These are phyloP conservation scores for Atherix ibis DNA, from an alignment of 2,888 invertebrate species.

Conservation along the genomic window DNA sequence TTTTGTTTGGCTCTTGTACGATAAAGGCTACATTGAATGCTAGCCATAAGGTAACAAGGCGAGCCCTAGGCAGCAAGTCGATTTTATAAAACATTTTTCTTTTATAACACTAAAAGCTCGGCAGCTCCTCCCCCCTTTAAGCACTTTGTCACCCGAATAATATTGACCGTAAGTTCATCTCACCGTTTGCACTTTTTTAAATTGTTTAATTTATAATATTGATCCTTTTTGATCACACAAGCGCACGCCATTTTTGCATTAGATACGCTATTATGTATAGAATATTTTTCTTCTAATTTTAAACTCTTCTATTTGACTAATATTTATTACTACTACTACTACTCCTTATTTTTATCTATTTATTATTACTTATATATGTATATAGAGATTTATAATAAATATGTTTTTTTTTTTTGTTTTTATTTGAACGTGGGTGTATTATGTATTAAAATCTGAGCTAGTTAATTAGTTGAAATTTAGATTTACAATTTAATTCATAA, in stretches of 20 bases:
- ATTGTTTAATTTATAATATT: conserved; percentile 10
- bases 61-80: conserved; percentile 23
- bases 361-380: too few species aligned
- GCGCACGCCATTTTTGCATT: conserved; percentile 8
- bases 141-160: conserved; percentile 18
- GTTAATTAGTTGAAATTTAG: too few species aligned
- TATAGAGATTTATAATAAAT: too few species aligned
- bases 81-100: conserved; percentile 11
- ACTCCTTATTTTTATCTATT: too few species aligned
- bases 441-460: too few species aligned
- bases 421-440: too few species aligned
- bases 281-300: too few species aligned
- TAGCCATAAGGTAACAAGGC: conserved; percentile 30
- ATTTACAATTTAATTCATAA: too few species aligned
- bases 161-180: conserved; percentile 17
- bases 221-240: conserved; percentile 6
- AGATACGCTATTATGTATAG: too few species aligned
- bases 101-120: conserved; percentile 7
- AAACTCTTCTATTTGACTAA: too few species aligned
- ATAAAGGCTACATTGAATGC: conserved; percentile 32
- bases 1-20: conserved; percentile 28
- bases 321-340: too few species aligned
- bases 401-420: too few species aligned
- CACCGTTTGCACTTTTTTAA: conserved; percentile 18
- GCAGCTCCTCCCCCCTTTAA: conserved; percentile 8